Conservation (phyloP, 2,797 vertebrate genomes). For the Malurus splendens region DNA sequence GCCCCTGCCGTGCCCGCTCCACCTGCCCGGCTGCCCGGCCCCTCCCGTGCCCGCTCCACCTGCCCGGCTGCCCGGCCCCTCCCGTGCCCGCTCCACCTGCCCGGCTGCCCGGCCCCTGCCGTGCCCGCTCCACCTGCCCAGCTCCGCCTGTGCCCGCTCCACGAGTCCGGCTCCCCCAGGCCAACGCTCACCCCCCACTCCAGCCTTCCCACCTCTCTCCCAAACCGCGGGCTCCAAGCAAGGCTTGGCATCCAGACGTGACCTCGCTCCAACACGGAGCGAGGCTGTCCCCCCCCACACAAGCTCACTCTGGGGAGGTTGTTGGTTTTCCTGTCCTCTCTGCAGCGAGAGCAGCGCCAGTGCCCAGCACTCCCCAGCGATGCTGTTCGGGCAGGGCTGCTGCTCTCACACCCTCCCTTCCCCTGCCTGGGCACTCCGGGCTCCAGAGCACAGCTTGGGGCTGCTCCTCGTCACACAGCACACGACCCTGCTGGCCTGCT, state of each 20-base stretch:
- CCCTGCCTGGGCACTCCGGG: fast-evolving
- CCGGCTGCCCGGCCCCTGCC: too few relatives aligned
- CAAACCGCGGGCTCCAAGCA: background rate
- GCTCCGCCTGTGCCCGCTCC: background rate
- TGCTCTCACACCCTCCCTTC: background rate
- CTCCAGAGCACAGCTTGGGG: background rate
- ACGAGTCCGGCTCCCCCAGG: background rate
- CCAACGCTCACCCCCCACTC: fast-evolving
- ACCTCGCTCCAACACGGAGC: fast-evolving
- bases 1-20: too few relatives aligned
- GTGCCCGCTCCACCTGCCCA: background rate
- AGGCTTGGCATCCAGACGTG: fast-evolving
- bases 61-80: too few relatives aligned
- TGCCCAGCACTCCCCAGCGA: fast-evolving
- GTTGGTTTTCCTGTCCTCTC: too few relatives aligned
- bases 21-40: too few relatives aligned
- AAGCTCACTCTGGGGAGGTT: fast-evolving
- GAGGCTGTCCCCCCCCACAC: too few relatives aligned
- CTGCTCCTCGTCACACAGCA: background rate
- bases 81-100: too few relatives aligned
- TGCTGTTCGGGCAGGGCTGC: background rate
- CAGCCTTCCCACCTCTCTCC: background rate
- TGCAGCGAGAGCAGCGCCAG: background rate
- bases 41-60: too few relatives aligned
- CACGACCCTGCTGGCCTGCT: fast-evolving